A percentile compares a stretch with the other conserved stretches of the same genome.
These are phyloP conservation scores for Zalophus californianus DNA, from an alignment of 2,797 vertebrate species.

Conservation along the genomic window DNA sequence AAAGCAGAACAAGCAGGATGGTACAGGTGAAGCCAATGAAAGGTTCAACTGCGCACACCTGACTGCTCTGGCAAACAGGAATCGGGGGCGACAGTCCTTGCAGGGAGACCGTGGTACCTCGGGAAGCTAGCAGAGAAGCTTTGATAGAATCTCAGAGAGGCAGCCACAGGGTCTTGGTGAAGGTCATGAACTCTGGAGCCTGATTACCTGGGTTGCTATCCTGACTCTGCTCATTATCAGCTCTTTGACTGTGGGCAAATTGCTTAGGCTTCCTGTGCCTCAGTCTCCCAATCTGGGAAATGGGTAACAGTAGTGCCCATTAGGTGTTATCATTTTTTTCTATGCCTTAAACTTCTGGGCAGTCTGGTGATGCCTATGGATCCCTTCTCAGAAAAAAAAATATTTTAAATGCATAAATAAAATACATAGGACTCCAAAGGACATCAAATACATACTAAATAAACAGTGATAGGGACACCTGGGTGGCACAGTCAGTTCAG, in stretches of 20 bases:
- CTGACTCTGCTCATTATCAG: neutral
- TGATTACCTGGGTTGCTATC: neutral
- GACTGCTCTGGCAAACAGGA: neutral
- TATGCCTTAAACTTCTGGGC: neutral
- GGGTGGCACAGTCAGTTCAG: neutral
- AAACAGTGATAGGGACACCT: neutral
- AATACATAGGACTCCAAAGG: neutral
- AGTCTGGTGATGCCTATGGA: neutral
- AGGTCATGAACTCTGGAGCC: neutral
- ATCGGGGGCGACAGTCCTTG: accelerated
- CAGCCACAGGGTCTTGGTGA: neutral
- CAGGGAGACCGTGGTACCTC: accelerated
- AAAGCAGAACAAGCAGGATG: neutral
- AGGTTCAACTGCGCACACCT: neutral
- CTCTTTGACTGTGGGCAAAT: neutral
- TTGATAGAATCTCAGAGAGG: neutral
- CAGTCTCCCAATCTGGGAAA: neutral
- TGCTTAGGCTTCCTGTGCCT: neutral
- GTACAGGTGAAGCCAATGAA: neutral
- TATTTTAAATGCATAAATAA: neutral
- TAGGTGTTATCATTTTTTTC: neutral
- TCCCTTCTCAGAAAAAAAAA: neutral
- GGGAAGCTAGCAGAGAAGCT: neutral
- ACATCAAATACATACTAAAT: neutral
- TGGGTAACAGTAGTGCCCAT: neutral